Evolutionary conservation across 1,140 invertebrate genomes (phyloP), one percentile per base, ranked within the genome.

Genomic region (Aphaenogaster ashmeadi): DNA sequence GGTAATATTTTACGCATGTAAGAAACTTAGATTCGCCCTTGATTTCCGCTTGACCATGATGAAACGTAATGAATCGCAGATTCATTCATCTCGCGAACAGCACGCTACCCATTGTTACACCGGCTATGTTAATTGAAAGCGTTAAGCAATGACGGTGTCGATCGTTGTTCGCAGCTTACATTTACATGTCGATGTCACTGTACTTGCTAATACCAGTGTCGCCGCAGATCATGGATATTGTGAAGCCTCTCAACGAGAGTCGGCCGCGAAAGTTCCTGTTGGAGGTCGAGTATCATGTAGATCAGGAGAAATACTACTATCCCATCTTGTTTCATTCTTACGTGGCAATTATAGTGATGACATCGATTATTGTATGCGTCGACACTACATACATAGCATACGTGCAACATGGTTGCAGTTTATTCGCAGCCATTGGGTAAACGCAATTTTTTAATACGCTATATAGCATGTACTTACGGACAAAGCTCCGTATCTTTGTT

Each of bases 371-470:
- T 2, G 52, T 60, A 3, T 41, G 74, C 21, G 54, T 27, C 8
- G 74, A 77, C 18, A 77, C 74, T 27, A 60, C 52, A 18, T 77
- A 77, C 4, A 60, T 77, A 58, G 5, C 18, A 9, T 77, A 58
- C 8, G 36, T 77, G 54, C 33, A 58, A 7, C 74, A 77, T 11
- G 54, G n/a, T 4, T 77, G 74, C 38, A 60, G 74, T 60, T 77
- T 77, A 58, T 77, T 77, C 21, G 21, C 74, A 41, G 74, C 38
- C n/a, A 18, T 58, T 27, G 74, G 74, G 74, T 77, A 77, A 77
- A 11, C 2, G n/a, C 15, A 36, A n/a, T 15, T 74, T 54, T 74
- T 36, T 54, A 74, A 54, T 54, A 54, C 3, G 21, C 21, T 27
- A 27, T 21, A 69, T 5, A 6, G 6, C n/a, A 8, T 54, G 54